Evolutionary conservation across 1,140 invertebrate genomes (phyloP), one percentile per base, ranked within the genome.

Genomic region (Drosophila guanche): DNA sequence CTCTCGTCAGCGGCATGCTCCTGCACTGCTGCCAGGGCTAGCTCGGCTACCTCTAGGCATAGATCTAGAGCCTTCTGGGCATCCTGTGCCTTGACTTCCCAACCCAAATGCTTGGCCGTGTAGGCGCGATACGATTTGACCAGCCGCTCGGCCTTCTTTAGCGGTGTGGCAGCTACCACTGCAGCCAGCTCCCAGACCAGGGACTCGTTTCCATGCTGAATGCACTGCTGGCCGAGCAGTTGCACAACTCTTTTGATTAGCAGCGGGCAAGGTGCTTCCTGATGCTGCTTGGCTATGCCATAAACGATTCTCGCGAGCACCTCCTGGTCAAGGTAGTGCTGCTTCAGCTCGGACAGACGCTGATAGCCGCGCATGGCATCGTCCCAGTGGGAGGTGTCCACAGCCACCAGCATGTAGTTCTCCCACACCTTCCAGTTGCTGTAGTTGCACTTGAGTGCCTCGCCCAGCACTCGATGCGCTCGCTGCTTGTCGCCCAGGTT

Each of bases 401-500:
- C 94, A 75, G 95, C 96, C 10, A 98, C 96, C 5, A 96, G 91
- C 92, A 98, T 94, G 20, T 97, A 94, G 92, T 99, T 99, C 89
- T 99, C 98, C 98, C 98, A 99, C 0, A 99, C 94, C 93, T 97
- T 96, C 97, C 98, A 99, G 91, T 97, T 97, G 68, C 98, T 97
- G 92, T 95, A 99, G 92, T 98, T 98, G 92, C 95, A 98, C 91
- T 97, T 97, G 0, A 99, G 90, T 0, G 98, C 96, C 92, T 99
- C 98, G 74, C 96, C 95, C 0, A 98, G 90, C 16, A 96, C 95
- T 53, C 94, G 94, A 92, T 96, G 97, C 0, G 98, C 98, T 69
- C 96, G 94, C 8, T 93, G 83, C 92, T 98, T 99, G 75, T 99
- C 95, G 0, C 96, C 95, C 52, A 96, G 92, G 79, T 97, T 96